Evolutionary conservation across 2,797 vertebrate species (phyloP).

Genomic region (Falco peregrinus): DNA sequence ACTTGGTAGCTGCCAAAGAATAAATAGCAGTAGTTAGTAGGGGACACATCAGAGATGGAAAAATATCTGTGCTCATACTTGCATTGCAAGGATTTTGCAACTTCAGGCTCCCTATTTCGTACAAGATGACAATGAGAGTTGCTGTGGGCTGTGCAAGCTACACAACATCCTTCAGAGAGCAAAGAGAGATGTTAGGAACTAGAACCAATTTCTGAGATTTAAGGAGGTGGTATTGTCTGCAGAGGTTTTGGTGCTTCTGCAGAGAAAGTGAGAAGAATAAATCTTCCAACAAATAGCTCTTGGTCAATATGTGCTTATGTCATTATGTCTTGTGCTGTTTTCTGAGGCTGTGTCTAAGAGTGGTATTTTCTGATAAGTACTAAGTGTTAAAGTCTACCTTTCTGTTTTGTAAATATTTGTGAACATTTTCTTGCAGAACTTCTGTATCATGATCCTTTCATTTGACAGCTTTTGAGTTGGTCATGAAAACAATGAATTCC

Average conservation of each 20-base stretch:
- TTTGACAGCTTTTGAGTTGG: neutral
- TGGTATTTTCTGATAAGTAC: neutral
- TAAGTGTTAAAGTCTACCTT: neutral
- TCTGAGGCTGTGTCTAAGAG: neutral
- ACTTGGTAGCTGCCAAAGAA: neutral
- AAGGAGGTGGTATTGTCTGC: neutral
- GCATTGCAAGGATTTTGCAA: neutral
- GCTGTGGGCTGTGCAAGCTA: neutral
- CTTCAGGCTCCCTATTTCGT: neutral
- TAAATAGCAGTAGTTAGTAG: neutral
- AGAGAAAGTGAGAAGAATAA: neutral
- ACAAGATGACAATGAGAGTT: rapidly evolving
- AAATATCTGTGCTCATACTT: neutral
- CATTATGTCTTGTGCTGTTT: neutral
- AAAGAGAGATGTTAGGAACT: neutral
- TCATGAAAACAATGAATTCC: neutral
- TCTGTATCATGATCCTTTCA: neutral
- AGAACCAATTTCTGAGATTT: neutral
- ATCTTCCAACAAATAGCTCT: neutral
- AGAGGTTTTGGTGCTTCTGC: neutral
- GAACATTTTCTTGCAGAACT: neutral
- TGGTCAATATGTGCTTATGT: neutral
- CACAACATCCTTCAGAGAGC: neutral
- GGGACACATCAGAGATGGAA: neutral
- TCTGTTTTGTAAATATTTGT: neutral